Evolutionary conservation across 2,113 vertebrate species (phyloP), one percentile per base, ranked within the genome.

Genomic region (Dicerorhinus sumatrensis): DNA sequence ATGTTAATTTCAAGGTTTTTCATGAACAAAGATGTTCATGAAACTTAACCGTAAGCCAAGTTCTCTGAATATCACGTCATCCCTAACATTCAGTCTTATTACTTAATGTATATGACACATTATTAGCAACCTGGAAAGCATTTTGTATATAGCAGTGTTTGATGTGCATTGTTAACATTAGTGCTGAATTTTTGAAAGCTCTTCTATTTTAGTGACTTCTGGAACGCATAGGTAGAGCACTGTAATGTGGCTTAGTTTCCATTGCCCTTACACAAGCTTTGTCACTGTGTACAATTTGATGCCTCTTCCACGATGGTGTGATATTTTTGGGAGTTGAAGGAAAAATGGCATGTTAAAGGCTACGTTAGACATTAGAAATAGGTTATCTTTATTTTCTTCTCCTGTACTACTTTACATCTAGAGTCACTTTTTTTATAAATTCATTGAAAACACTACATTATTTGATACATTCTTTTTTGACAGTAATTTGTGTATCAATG

Each of bases 361-460:
- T 60, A 51, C 36, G 33, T 85, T 73, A 72, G 33, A 80, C 39
- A 58, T 13, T 13, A 54, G 85, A 80, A 70, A 25, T 20, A 58
- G 33, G 13, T 42, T 90, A 13, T 69, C 62, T 93, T 80, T 92
- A 54, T 54, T 84, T 92, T 23, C 29, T 62, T 87, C 54, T 91
- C 73, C 31, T 48, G 3, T 79, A 39, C 60, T 73, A 10, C 33
- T 89, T 90, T 62, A 80, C 21, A 85, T 21, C 67, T 79, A 48
- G 29, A 92, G 54, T 81, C 67, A 65, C 36, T n/a, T 51, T 36
- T 89, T 92, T 95, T n/a, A 75, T 42, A 54, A 12, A 63, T 63
- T 91, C 25, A 56, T 89, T 96, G 60, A 93, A 96, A 97, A 91
- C 25, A 42, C 8, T 58, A 85, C n/a, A 70, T 95, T 88, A 60